These are phyloP conservation scores for Cercopithecus mona DNA, from an alignment of 2,113 vertebrate species.

Conservation along the genomic window DNA sequence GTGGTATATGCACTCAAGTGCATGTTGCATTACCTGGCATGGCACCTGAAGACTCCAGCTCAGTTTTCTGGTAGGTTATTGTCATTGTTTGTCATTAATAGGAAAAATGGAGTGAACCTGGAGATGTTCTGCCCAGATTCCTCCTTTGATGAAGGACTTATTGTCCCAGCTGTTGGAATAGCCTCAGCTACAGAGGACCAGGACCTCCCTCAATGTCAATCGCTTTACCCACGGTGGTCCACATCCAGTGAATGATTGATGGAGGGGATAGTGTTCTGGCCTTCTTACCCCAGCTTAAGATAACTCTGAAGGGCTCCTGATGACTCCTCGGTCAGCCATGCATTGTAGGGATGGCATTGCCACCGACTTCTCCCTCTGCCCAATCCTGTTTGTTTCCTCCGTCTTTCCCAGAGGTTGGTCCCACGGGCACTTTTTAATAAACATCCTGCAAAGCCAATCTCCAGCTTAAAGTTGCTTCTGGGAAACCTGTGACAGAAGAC, in stretches of 20 bases:
- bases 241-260: not conserved
- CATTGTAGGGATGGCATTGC: accelerated
- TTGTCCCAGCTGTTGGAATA: not conserved
- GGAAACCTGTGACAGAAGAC: not conserved
- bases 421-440: not conserved
- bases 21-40: not conserved
- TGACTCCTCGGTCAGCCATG: not conserved
- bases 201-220: not conserved
- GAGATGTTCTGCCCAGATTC: not conserved
- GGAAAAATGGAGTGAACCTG: not conserved
- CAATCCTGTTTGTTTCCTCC: not conserved
- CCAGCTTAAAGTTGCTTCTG: not conserved
- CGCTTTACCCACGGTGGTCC: not conserved
- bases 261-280: not conserved
- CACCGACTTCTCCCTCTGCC: too few species aligned
- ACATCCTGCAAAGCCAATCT: not conserved
- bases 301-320: not conserved
- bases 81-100: not conserved
- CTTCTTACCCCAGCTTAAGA: not conserved
- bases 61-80: not conserved
- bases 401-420: not conserved
- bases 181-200: not conserved
- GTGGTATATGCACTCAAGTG: accelerated
- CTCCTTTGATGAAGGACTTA: not conserved
- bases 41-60: not conserved